Evolutionary conservation across 2,113 vertebrate genomes (phyloP), one percentile per base, ranked within the genome.

Genomic region (Labeo rohita): DNA sequence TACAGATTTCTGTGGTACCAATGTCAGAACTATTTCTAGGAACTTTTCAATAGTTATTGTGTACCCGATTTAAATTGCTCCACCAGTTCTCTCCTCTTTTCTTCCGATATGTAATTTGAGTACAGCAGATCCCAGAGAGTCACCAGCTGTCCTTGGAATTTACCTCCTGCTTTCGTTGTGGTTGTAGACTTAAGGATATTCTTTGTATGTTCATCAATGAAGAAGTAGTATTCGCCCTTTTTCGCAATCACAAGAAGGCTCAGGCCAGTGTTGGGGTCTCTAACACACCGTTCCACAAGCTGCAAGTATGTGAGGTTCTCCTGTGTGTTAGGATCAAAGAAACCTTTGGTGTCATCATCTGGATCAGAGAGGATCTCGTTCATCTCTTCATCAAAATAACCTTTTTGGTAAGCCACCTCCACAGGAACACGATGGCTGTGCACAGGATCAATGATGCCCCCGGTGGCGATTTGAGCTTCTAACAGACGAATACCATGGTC

Each of bases 351-450:
- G 82, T 95, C 94, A 0, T 95, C 94, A 0, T 50, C 65, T 73
- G 94, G 92, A 36, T 95, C 94, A 0, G 89, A 89, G 0, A 96
- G 93, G 73, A 96, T 91, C 8, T 91, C 56, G 83, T 94, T 95
- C 91, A 96, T 92, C 84, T 90, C 92, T 87, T 94, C 92, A 90
- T 96, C 93, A 0, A 96, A 95, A 89, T 95, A 95, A 34, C 95
- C 95, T 0, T 92, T 92, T 39, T 85, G 82, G 89, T 96, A 96
- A 73, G 95, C 95, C 84, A 59, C 56, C 21, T 59, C 56, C 18
- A 59, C 56, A n/a, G 56, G 56, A 59, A 59, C 56, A 59, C 8
- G 92, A 86, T 93, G 95, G 89, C 94, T 95, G 87, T 94, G 0
- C 0, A 94, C 52, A 0, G 95, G 95, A 80, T 94, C 94, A 0